phyloP scores from a whole-genome alignment of 2,113 vertebrate genomes.

The Poeciliopsis turrubarensis region DNA sequence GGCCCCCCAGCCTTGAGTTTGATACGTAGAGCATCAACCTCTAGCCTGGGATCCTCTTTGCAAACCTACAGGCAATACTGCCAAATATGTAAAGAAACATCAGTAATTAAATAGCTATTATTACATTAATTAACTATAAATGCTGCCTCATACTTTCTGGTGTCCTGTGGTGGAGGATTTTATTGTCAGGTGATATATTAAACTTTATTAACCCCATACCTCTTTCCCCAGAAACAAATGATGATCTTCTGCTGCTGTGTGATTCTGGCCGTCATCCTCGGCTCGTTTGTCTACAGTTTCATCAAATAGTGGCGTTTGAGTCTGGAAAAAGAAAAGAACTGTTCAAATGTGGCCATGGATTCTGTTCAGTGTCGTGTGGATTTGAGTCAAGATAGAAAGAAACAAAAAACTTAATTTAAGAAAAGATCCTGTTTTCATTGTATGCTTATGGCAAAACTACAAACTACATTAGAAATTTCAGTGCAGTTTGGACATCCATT shows the following conservation, averaged over 20 bases:
- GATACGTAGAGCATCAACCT: too few relatives aligned
- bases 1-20: too few relatives aligned
- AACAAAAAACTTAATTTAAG: too few relatives aligned
- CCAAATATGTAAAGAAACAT: too few relatives aligned
- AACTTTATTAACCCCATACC: not conserved
- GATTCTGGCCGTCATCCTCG: slow-evolving; percentile 85
- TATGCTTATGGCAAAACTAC: not conserved
- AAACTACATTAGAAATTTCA: not conserved
- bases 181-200: too few relatives aligned
- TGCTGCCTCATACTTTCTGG: too few relatives aligned
- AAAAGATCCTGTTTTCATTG: not conserved
- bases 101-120: too few relatives aligned
- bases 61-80: too few relatives aligned
- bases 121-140: too few relatives aligned
- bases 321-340: not conserved
- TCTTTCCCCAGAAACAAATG: slow-evolving; percentile 91
- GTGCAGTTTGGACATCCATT: not conserved
- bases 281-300: slow-evolving; percentile 89
- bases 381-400: not conserved
- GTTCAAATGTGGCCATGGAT: not conserved
- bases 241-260: slow-evolving; percentile 93
- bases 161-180: too few relatives aligned
- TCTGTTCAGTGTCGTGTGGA: slow-evolving; percentile 16
- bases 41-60: too few relatives aligned
- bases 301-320: slow-evolving; percentile 79